These are phyloP conservation scores for Haliclystus octoradiatus DNA, from an alignment of 30 jellyfish, hydroid and myxozoan species.

Conservation along the genomic window DNA sequence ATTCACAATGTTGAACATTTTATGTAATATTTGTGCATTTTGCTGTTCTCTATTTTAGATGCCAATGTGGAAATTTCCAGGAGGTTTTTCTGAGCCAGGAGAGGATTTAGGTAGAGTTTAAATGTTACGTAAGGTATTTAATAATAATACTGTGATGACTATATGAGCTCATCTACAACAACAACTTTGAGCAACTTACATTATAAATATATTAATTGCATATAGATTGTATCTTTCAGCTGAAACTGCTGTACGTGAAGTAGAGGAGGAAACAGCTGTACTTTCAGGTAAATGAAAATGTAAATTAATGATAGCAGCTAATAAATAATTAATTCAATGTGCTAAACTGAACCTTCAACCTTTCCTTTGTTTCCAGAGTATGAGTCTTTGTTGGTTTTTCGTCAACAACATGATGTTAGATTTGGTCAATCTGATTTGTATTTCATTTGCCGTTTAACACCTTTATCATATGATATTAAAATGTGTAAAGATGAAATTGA, in stretches of 20 bases:
- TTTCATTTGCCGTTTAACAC: conserved; percentile 83
- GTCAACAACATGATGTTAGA: conserved; percentile 71
- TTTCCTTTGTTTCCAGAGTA: conserved; percentile 41
- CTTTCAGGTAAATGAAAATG: conserved; percentile 30
- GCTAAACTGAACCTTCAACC: no score
- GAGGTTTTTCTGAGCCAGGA: conserved; percentile 78
- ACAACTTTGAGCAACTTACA: no score
- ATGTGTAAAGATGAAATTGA: conserved; percentile 64
- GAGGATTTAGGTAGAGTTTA: conserved; percentile 49
- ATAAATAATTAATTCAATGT: no score
- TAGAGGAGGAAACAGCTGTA: conserved; percentile 75
- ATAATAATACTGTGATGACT: neutral
- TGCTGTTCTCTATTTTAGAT: no score
- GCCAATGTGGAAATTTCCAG: conserved; percentile 86
- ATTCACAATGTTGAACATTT: no score
- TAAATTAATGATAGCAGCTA: no score
- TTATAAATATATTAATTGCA: no score
- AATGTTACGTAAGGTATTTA: neutral
- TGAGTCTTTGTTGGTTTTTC: conserved; percentile 58
- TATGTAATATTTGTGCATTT: no score
- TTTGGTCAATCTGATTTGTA: conserved; percentile 82
- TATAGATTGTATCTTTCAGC: conserved; percentile 13
- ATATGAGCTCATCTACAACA: no score
- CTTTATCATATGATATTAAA: conserved; percentile 41
- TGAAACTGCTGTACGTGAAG: conserved; percentile 83